Percentiles rank a stretch among this genome's conserved stretches.
phyloP scores from a whole-genome alignment of 1,140 invertebrate genomes.

The Venustaconcha ellipsiformis region DNA sequence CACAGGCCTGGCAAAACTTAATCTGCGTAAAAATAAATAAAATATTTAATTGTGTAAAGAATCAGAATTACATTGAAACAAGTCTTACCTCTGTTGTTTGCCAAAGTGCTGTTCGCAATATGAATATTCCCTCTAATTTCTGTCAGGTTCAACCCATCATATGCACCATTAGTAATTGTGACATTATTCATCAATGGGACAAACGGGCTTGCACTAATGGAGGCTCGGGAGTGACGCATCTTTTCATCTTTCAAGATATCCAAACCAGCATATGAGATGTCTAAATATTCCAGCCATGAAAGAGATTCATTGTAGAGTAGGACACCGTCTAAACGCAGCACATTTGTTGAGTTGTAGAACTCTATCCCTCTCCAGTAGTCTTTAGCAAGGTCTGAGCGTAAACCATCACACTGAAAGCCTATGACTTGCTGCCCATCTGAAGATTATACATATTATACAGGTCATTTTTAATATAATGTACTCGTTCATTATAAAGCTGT shows the following conservation, averaged over 20 bases:
- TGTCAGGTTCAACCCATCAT: constrained; percentile 92
- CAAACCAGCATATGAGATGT: constrained; percentile 85
- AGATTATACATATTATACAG: constrained; percentile 14
- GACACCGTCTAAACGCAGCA: constrained; percentile 29
- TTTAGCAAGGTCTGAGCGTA: constrained; percentile 51
- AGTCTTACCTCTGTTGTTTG: constrained; percentile 81
- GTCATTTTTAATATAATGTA: neutral
- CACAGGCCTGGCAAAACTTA: neutral
- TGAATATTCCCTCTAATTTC: constrained; percentile 83
- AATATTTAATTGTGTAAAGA: too few relatives aligned
- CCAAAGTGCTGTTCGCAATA: constrained; percentile 84
- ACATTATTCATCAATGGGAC: constrained; percentile 87
- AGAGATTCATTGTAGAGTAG: constrained; percentile 75
- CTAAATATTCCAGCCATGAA: constrained; percentile 83
- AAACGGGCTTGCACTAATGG: constrained; percentile 87
- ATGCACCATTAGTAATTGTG: constrained; percentile 86
- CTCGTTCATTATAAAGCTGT: too few relatives aligned
- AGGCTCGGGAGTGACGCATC: constrained; percentile 85
- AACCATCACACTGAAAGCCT: constrained; percentile 64
- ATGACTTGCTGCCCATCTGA: constrained; percentile 65
- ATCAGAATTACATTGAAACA: neutral
- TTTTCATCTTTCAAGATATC: constrained; percentile 72
- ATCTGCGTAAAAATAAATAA: too few relatives aligned
- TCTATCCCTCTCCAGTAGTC: constrained; percentile 66
- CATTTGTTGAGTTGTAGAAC: constrained; percentile 65